Conservation (phyloP, 2,888 invertebrate genomes). For the Amaurobius ferox region DNA sequence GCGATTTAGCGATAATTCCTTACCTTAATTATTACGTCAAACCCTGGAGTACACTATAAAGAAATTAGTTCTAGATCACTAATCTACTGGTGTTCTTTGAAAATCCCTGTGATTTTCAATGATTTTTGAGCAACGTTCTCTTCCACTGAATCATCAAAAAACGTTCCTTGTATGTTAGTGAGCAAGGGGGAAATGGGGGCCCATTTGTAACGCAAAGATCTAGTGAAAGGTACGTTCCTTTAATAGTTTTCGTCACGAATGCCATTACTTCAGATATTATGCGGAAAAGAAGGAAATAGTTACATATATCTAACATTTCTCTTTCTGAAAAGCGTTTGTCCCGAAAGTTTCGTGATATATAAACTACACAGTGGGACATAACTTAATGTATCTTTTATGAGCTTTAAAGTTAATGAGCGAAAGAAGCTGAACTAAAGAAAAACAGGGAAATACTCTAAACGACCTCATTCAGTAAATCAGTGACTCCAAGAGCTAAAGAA, state of each 20-base stretch:
- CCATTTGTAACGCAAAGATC: neutral
- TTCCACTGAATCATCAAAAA: neutral
- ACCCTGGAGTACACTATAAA: too few species aligned
- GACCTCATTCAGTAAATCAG: conserved; percentile 8
- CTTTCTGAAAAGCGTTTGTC: neutral
- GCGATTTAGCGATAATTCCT: too few species aligned
- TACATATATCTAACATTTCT: neutral
- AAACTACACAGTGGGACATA: neutral
- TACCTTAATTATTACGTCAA: too few species aligned
- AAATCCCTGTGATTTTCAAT: too few species aligned
- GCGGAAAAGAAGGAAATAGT: neutral
- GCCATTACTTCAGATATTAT: neutral
- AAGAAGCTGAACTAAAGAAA: neutral
- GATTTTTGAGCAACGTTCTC: neutral
- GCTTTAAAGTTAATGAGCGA: neutral
- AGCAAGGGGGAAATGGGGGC: too few species aligned
- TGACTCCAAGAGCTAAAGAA: neutral
- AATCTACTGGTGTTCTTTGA: too few species aligned
- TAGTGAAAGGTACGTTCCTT: neutral
- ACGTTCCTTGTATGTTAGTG: too few species aligned
- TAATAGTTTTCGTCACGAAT: conserved; percentile 2
- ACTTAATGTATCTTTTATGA: neutral
- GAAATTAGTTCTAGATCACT: too few species aligned
- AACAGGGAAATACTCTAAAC: neutral
- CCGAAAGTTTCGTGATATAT: neutral